Evolutionary conservation across 2,888 invertebrate species (phyloP).

Genomic region (Troilus luridus): DNA sequence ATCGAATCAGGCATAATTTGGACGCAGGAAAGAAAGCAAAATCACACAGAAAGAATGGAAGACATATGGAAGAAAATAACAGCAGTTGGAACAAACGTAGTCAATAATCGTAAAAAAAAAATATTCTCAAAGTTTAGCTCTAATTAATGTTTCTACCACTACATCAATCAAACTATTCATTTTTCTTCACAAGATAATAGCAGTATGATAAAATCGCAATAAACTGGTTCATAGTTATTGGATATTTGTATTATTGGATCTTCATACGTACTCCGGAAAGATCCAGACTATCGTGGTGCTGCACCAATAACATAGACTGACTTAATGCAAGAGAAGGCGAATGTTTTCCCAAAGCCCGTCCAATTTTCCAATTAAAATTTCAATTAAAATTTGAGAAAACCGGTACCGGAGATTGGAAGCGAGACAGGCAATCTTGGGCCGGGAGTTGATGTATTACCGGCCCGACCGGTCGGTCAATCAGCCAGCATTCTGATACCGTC

Average conservation of each 20-base stretch:
- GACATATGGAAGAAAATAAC: too few relatives aligned
- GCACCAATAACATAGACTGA: neutral
- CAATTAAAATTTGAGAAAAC: conserved; percentile 46
- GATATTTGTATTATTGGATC: too few relatives aligned
- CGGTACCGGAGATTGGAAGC: conserved; percentile 20
- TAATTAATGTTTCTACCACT: neutral
- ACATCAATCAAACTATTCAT: too few relatives aligned
- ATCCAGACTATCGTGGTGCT: neutral
- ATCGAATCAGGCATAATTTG: too few relatives aligned
- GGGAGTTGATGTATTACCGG: conserved; percentile 12
- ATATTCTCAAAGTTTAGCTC: too few relatives aligned
- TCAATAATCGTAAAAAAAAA: too few relatives aligned
- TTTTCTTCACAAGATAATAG: too few relatives aligned
- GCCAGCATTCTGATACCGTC: neutral
- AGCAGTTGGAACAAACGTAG: too few relatives aligned
- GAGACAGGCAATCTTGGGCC: conserved; percentile 15
- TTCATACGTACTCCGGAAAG: neutral
- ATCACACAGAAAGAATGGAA: too few relatives aligned
- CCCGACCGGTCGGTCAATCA: conserved; percentile 13
- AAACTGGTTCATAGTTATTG: too few relatives aligned
- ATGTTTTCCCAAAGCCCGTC: neutral
- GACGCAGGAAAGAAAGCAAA: too few relatives aligned
- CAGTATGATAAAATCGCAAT: too few relatives aligned
- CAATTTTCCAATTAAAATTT: conserved; percentile 36
- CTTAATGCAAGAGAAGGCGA: neutral